phyloP scores from a whole-genome alignment of 2,888 invertebrate genomes.

The Phlogophora meticulosa region DNA sequence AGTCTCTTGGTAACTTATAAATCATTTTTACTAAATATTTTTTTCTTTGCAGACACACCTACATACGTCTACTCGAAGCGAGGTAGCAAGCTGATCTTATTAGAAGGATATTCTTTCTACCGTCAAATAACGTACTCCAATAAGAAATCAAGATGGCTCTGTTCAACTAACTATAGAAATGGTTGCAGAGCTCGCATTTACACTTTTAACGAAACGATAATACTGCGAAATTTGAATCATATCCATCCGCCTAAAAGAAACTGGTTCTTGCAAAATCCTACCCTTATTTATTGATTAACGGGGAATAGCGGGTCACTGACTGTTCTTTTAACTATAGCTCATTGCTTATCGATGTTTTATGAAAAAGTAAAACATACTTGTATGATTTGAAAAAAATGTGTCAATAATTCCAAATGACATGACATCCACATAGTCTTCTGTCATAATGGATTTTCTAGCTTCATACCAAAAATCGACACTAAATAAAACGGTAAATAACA shows the following conservation, averaged over 20 bases:
- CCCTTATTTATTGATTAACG: too few species aligned
- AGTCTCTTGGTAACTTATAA: not conserved
- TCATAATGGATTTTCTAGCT: too few species aligned
- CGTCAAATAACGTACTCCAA: constrained; percentile 6
- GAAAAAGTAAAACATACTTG: too few species aligned
- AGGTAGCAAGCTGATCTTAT: constrained; percentile 31
- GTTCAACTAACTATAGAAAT: constrained; percentile 35
- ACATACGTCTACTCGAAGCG: constrained; percentile 54
- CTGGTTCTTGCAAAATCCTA: constrained; percentile 21
- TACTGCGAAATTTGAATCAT: constrained; percentile 17
- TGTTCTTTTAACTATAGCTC: too few species aligned
- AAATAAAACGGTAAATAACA: too few species aligned
- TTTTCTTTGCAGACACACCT: constrained; percentile 12
- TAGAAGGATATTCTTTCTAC: constrained; percentile 48
- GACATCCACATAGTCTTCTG: too few species aligned
- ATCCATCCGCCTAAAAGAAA: constrained; percentile 37
- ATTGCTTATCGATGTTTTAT: too few species aligned
- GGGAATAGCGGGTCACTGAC: too few species aligned
- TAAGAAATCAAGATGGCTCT: constrained; percentile 47
- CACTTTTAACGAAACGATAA: constrained; percentile 15
- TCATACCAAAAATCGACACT: too few species aligned
- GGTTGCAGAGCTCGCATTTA: constrained; percentile 45
- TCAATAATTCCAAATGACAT: too few species aligned
- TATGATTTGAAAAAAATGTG: too few species aligned
- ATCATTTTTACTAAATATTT: not conserved